A percentile compares a stretch with the other conserved stretches of the same genome.
These are phyloP conservation scores for Xestoiulus laeticollis DNA, from an alignment of 2,888 invertebrate genomes.

Conservation along the genomic window DNA sequence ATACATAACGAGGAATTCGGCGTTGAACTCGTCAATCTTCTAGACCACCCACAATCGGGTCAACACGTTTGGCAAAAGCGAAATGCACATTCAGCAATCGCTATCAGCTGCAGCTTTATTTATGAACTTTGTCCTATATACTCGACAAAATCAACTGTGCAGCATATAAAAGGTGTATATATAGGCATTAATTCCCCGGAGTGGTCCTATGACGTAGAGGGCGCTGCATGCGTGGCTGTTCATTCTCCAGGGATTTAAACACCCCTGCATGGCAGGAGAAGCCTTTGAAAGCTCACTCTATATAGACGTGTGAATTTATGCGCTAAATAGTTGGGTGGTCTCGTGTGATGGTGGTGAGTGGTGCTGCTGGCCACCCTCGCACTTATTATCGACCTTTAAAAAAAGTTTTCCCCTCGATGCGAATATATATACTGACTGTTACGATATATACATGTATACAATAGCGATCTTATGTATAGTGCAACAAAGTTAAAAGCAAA, in stretches of 20 bases:
- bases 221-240: not conserved
- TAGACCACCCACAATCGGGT: not conserved
- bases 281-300: not conserved
- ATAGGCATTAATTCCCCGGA: too few species aligned
- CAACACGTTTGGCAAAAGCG: not conserved
- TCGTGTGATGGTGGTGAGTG: not conserved
- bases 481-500: not conserved
- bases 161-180: not conserved
- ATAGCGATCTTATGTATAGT: not conserved
- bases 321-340: not conserved
- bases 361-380: not conserved
- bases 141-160: not conserved
- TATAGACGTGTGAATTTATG: not conserved
- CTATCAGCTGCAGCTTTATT: not conserved
- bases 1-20: not conserved
- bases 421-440: not conserved
- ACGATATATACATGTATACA: not conserved
- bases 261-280: not conserved
- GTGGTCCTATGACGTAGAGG: not conserved
- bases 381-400: not conserved
- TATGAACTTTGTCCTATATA: not conserved
- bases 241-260: not conserved
- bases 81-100: not conserved
- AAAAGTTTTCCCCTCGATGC: too few species aligned
- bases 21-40: not conserved